Conservation (phyloP, 2,113 vertebrate species). For the Phocoena phocoena region DNA sequence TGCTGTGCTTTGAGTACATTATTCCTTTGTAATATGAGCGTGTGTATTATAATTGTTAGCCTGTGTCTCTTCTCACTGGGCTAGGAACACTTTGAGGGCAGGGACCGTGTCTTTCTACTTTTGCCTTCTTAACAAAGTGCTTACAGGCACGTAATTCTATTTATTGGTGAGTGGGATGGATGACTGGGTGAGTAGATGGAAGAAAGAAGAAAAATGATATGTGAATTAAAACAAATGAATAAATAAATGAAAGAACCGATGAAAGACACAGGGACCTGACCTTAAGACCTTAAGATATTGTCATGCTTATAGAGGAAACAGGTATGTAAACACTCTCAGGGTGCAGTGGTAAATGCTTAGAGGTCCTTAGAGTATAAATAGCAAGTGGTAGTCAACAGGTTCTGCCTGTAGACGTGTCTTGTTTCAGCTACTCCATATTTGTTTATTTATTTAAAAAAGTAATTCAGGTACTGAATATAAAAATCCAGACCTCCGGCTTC, state of each 20-base stretch:
- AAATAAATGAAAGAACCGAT: background rate
- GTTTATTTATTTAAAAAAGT: background rate
- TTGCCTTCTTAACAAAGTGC: background rate
- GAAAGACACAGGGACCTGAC: background rate
- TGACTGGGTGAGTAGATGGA: background rate
- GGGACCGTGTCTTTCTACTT: background rate
- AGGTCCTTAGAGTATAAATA: background rate
- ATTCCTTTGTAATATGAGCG: background rate
- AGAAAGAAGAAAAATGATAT: background rate
- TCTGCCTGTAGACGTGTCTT: background rate
- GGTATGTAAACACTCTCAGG: conserved; percentile 3
- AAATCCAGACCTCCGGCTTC: background rate
- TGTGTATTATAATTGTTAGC: background rate
- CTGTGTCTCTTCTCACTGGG: background rate
- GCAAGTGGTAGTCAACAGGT: background rate
- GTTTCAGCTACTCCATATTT: background rate
- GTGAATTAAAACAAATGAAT: conserved; percentile 40
- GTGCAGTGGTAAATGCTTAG: background rate
- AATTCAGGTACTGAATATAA: background rate
- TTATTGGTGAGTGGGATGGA: background rate
- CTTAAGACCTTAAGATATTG: background rate
- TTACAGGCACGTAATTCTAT: background rate
- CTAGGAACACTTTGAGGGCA: background rate
- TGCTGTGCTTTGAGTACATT: background rate
- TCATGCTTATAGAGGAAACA: background rate